phyloP scores from a whole-genome alignment of 2,797 vertebrate genomes.

The Cyprinodon diabolis region DNA sequence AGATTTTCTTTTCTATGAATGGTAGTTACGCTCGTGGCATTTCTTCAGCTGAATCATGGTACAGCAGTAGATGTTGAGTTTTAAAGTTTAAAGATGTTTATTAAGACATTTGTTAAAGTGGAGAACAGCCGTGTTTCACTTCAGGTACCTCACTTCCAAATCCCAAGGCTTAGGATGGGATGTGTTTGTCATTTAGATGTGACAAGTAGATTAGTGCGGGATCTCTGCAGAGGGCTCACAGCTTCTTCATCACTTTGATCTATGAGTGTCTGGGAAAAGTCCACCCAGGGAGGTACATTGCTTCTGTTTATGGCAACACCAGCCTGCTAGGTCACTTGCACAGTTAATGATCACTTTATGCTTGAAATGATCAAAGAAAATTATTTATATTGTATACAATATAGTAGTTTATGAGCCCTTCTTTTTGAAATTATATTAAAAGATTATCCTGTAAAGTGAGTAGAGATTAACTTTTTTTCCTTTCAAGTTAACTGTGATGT shows the following conservation, averaged over 20 bases:
- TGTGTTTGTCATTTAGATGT: conserved; percentile 7
- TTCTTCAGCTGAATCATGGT: conserved; percentile 30
- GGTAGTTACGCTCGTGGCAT: conserved; percentile 63
- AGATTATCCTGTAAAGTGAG: conserved; percentile 18
- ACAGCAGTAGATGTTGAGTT: conserved; percentile 36
- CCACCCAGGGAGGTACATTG: conserved; percentile 18
- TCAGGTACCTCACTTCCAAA: conserved; percentile 42
- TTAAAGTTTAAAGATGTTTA: conserved; percentile 29
- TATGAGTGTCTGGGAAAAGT: background rate
- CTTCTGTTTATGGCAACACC: conserved; percentile 30
- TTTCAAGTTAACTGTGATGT: background rate
- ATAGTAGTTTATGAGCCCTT: conserved; percentile 21
- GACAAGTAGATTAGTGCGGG: background rate
- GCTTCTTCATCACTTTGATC: conserved; percentile 13
- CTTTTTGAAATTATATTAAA: conserved; percentile 27
- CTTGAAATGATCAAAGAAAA: conserved; percentile 54
- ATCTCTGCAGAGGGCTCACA: conserved; percentile 6
- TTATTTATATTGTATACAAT: conserved; percentile 24
- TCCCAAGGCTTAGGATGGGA: conserved; percentile 4
- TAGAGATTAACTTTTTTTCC: conserved; percentile 7
- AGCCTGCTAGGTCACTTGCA: conserved; percentile 42
- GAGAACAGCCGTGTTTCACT: conserved; percentile 35
- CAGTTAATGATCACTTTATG: conserved; percentile 37
- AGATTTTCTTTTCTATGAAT: conserved; percentile 41
- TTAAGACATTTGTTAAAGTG: conserved; percentile 32